Conservation (phyloP, 2,797 vertebrate species). For the Thaleichthys pacificus region DNA sequence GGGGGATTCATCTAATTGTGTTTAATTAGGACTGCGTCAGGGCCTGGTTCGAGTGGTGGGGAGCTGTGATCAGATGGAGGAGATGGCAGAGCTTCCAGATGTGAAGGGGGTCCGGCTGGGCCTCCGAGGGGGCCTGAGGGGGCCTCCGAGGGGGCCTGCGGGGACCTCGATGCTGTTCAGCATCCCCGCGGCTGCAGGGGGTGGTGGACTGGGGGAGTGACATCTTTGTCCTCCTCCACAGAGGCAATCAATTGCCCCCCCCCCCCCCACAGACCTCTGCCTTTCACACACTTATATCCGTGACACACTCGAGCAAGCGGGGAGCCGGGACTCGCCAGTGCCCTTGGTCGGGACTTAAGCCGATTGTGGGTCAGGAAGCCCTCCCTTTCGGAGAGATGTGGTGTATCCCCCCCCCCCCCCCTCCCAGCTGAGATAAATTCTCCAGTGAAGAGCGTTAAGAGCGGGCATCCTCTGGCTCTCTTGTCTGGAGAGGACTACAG, state of each 20-base stretch:
- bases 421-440: constrained; percentile 63
- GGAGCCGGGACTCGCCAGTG: constrained; percentile 63
- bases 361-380: constrained; percentile 70
- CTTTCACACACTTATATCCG: constrained; percentile 47
- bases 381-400: constrained; percentile 63
- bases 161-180: neutral
- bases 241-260: constrained; percentile 72
- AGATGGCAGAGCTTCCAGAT: constrained; percentile 55
- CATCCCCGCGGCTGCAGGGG: neutral
- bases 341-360: constrained; percentile 71
- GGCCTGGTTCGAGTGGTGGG: constrained; percentile 51
- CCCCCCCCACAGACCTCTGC: constrained; percentile 57
- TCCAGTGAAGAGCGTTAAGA: constrained; percentile 67
- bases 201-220: constrained; percentile 33
- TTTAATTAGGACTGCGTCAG: constrained; percentile 77
- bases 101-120: constrained; percentile 41
- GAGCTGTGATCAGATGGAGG: constrained; percentile 48
- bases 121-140: neutral
- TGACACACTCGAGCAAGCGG: constrained; percentile 57
- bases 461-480: constrained; percentile 58
- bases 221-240: constrained; percentile 17
- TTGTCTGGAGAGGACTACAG: constrained; percentile 52
- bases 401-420: constrained; percentile 47
- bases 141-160: neutral
- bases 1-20: constrained; percentile 78